Conservation (phyloP, 2,113 vertebrate species). For the Charina bottae region DNA sequence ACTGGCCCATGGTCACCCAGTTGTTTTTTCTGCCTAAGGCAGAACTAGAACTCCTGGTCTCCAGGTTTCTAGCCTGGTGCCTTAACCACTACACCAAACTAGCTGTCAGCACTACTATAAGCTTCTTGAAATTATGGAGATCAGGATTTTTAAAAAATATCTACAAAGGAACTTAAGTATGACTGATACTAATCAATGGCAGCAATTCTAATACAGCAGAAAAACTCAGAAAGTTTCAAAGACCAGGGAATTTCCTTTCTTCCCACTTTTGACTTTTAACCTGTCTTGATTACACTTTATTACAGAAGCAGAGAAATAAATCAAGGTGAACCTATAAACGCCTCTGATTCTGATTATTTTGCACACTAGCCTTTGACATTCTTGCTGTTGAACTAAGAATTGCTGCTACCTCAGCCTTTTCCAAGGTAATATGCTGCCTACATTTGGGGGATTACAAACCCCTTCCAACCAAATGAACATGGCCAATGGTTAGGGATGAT, state of each 20-base stretch:
- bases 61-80: background rate
- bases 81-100: background rate
- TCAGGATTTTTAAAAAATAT: slow-evolving; percentile 52
- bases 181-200: slow-evolving; percentile 62
- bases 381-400: background rate
- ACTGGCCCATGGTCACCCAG: background rate
- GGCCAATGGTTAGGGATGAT: background rate
- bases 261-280: slow-evolving; percentile 52
- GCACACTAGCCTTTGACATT: background rate
- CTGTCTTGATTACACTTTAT: slow-evolving; percentile 54
- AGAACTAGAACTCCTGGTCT: background rate
- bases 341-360: background rate
- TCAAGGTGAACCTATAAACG: slow-evolving; percentile 32
- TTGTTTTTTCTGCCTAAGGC: background rate
- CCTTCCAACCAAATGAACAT: background rate
- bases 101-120: slow-evolving; percentile 13
- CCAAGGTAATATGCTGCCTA: background rate
- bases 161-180: slow-evolving; percentile 59
- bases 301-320: slow-evolving; percentile 49
- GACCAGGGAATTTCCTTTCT: slow-evolving; percentile 51
- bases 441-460: background rate
- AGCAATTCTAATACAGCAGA: slow-evolving; percentile 53
- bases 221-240: slow-evolving; percentile 43
- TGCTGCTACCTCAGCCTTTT: background rate
- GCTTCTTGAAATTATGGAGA: slow-evolving; percentile 59